Percentiles rank a stretch among this genome's conserved stretches.
phyloP scores from a whole-genome alignment of 2,797 vertebrate species.

The Pangasius sanitwongsei region DNA sequence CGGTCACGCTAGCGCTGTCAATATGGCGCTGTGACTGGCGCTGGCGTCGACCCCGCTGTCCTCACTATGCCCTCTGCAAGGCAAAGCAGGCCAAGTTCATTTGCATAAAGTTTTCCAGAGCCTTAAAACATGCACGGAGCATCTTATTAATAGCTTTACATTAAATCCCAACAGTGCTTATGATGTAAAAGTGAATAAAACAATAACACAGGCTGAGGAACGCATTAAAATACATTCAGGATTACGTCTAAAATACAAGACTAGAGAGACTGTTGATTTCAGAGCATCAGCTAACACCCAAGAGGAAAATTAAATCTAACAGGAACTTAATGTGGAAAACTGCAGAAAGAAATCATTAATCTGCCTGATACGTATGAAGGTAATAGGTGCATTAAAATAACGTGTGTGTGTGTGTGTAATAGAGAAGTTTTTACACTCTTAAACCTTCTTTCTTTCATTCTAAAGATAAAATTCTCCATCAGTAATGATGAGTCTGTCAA shows the following conservation, averaged over 20 bases:
- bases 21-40: slow-evolving; percentile 41
- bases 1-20: slow-evolving; percentile 36
- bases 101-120: slow-evolving; percentile 13
- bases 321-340: background rate
- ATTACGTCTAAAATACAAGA: background rate
- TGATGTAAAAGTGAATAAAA: background rate
- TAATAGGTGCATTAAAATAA: background rate
- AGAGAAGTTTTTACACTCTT: background rate
- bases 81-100: slow-evolving; percentile 3
- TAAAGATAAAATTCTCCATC: background rate
- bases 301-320: background rate
- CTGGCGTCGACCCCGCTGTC: slow-evolving; percentile 39
- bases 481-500: background rate
- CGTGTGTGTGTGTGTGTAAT: background rate
- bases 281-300: background rate
- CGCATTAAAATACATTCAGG: background rate
- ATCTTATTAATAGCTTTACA: background rate
- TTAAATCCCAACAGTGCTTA: background rate
- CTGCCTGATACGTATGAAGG: background rate
- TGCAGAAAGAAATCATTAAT: background rate
- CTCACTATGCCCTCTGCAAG: slow-evolving; percentile 32
- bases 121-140: background rate
- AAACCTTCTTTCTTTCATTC: background rate
- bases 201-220: background rate
- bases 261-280: background rate